Conservation (phyloP, 2,797 vertebrate species). For the Tauraco hartlaubi region DNA sequence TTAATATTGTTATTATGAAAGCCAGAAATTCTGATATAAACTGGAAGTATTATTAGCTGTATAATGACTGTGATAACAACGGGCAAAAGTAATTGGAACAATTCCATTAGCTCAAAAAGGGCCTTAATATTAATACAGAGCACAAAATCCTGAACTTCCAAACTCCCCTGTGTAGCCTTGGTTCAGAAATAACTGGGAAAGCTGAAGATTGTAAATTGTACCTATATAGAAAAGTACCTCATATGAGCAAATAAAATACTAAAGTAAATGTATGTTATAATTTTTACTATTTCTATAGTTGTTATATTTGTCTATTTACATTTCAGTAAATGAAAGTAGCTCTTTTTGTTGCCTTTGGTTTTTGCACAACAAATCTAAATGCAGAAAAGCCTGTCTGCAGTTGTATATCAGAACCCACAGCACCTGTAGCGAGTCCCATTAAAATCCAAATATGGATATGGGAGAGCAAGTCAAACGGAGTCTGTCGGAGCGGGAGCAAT, state of each 20-base stretch:
- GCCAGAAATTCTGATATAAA: neutral
- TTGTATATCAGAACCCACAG: neutral
- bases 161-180: neutral
- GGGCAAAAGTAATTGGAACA: neutral
- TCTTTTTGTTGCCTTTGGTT: neutral
- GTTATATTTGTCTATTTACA: neutral
- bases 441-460: conserved; percentile 37
- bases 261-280: neutral
- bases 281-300: neutral
- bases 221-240: neutral
- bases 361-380: neutral
- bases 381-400: neutral
- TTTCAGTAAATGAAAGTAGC: neutral
- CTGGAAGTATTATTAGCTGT: neutral
- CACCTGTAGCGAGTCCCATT: neutral
- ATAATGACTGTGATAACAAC: neutral
- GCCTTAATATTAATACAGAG: neutral
- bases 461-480: neutral
- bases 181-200: neutral
- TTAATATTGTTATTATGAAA: neutral
- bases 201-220: neutral
- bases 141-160: neutral
- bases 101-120: neutral
- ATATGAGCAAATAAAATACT: neutral
- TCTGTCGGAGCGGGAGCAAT: conserved; percentile 23